These are phyloP conservation scores for Phallusia fumigata DNA, from an alignment of 23 tunicate genomes.

Conservation along the genomic window DNA sequence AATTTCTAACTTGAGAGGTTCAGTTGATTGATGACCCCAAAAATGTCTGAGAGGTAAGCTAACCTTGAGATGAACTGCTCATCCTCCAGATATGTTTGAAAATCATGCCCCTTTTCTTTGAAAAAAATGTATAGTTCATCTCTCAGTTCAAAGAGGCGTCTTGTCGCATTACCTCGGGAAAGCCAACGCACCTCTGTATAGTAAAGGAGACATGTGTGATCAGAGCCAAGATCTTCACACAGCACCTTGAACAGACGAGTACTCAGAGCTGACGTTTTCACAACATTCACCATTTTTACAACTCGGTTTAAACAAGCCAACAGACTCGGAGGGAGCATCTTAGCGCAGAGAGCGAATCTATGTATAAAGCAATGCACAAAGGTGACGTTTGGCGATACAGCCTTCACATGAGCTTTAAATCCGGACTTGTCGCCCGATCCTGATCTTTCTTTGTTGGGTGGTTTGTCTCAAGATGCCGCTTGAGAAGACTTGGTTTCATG, in stretches of 20 bases:
- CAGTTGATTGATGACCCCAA: conserved; percentile 35
- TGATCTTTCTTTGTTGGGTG: conserved; percentile 40
- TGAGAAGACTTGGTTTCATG: conserved; percentile 43
- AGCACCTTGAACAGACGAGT: no score
- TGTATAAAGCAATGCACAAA: conserved; percentile 53
- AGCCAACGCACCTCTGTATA: conserved; percentile 55
- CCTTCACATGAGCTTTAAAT: conserved; percentile 57
- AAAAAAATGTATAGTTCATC: conserved; percentile 29
- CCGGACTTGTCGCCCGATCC: conserved; percentile 25
- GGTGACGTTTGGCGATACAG: conserved; percentile 36
- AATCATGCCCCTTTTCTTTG: conserved; percentile 44
- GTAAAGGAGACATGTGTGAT: conserved; percentile 55
- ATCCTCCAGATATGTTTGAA: conserved; percentile 47
- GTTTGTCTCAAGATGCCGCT: conserved; percentile 54
- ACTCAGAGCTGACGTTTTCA: conserved; percentile 28
- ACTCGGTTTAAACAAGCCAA: conserved; percentile 51
- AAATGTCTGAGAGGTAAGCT: conserved; percentile 72
- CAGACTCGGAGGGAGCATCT: conserved; percentile 54
- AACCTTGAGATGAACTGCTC: conserved; percentile 53
- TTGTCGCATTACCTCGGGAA: conserved; percentile 54
- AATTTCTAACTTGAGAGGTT: conserved; percentile 43
- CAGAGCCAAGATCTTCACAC: conserved; percentile 53
- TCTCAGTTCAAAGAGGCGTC: conserved; percentile 37
- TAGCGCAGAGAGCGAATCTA: conserved; percentile 61
- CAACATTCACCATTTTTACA: conserved; percentile 26